Base-by-base conservation (phyloP, 2,113 vertebrate species). In the Barnardius zonarius region DNA sequence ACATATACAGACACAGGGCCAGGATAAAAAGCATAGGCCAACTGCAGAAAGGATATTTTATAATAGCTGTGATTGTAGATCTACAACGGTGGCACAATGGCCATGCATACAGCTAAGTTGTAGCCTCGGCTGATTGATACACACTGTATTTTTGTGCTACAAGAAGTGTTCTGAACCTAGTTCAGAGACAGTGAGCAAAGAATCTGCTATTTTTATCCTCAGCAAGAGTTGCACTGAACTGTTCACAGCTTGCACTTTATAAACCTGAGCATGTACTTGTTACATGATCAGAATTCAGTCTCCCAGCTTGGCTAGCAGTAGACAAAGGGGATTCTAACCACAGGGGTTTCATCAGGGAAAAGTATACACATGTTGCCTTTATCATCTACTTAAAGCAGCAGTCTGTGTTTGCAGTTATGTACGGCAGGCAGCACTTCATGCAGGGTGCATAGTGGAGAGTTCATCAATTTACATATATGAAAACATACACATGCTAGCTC, bases 331-430 rank as follows among this genome's bases (percentile, higher is more conserved):
- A 11, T 61, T 72, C 51, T 17, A 86, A 64, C 41, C 55, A 63
- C 54, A 55, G 39, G 46, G 10, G 12, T 4, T 93, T 44, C 30
- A 39, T 48, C 27, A 30, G 30, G 59, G 44, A 51, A 46, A 88
- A 48, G 22, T 9, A 44, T 14, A 35, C 3, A 28, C 7, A 22
- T 0, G 0, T 28, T 85, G 52, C 30, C 13, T 43, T 52, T 84
- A 48, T 35, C 35, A 27, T 23, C 17, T n/a, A 13, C 46, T 67
- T 54, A 49, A 79, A 63, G 63, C 37, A 68, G 17, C n/a, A 39
- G 6, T 27, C 49, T 54, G 35, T 54, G 25, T 52, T 84, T 89
- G 69, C 16, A 17, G 2, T 61, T 55, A 2, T 9, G 22, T 20
- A 51, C 30, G 13, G 43, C 24, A 25, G 5, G 0, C 16, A 64